Base-by-base conservation (phyloP, 1,140 invertebrate genomes). In the Bombus polaris region DNA sequence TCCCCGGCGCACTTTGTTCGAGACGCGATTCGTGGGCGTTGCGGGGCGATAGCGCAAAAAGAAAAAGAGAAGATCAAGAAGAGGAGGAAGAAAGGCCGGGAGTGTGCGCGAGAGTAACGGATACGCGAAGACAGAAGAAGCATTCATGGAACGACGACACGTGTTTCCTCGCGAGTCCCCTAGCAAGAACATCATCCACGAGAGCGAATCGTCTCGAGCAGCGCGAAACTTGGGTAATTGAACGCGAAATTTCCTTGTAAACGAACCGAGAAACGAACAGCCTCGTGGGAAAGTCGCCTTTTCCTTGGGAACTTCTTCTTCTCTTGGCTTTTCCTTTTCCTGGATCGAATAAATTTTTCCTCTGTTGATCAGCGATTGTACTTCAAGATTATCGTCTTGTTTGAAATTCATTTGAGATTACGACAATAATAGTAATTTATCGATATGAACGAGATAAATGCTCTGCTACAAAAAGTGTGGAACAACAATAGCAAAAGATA, bases 141-240 rank as follows among this genome's bases (percentile, higher is more conserved):
- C 82, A 78, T 84, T 84, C 82, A 84, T 84, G 82, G 75, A 79
- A 79, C 82, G 44, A 18, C 72, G 75, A 84, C 82, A 84, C 82
- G 82, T 84, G 82, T 84, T 84, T 79, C 75, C 74, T 84, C 73
- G 66, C 75, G 22, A 15, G n/a, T 44, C 22, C 32, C 37, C 59
- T 10, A 5, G n/a, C 28, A 8, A 5, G 25, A 39, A n/a, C 32
- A 10, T 35, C 68, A 9, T 10, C 25, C 32, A 35, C 66, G 66
- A 68, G 37, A 32, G 74, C 28, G 82, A 42, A 53, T 59, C 59
- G 68, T 15, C 47, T 53, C 47, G 47, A 32, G 68, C 32, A 25
- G 65, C 73, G 75, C 35, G 75, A 71, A 59, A 68, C 74, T 59
- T n/a, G 74, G n/a, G 39, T 71, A 84, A 78, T 84, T 71, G 75